These are phyloP conservation scores for Pachycephus smyrnensis DNA, from an alignment of 2,888 invertebrate species.

Conservation along the genomic window DNA sequence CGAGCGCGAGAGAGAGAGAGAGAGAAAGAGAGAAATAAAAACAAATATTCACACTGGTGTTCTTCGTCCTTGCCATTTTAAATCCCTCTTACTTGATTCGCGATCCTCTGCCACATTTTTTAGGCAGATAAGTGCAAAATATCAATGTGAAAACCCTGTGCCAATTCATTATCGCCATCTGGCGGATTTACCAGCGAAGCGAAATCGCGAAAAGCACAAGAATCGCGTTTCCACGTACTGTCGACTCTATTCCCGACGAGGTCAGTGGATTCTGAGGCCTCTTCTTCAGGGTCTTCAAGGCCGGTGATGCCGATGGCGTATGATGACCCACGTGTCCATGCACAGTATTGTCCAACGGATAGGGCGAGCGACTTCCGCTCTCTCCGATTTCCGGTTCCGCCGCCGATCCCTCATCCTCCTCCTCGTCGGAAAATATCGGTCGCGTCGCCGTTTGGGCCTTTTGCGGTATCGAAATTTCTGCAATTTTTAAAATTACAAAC, in stretches of 20 bases:
- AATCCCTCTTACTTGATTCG: not conserved
- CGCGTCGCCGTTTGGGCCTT: conserved; percentile 47
- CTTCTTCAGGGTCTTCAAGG: conserved; percentile 50
- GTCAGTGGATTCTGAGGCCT: conserved; percentile 27
- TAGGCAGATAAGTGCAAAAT: not conserved
- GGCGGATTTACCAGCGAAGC: not conserved
- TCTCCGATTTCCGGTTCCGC: conserved; percentile 59
- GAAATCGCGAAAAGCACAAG: not conserved
- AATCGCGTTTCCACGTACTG: not conserved
- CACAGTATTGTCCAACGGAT: conserved; percentile 57
- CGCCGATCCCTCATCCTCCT: conserved; percentile 71
- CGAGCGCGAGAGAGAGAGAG: not conserved
- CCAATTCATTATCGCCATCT: not conserved
- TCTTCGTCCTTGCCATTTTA: not conserved
- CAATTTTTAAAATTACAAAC: conserved; percentile 19
- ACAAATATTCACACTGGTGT: not conserved
- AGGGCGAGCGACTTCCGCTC: conserved; percentile 44
- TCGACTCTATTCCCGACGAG: not conserved
- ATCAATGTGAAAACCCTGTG: not conserved
- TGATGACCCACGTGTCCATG: conserved; percentile 54
- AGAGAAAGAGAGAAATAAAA: not conserved
- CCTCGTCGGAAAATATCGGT: conserved; percentile 77
- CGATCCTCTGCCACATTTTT: not conserved
- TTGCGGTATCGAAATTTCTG: conserved; percentile 84
- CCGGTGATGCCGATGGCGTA: conserved; percentile 42